phyloP scores from a whole-genome alignment of 2,113 vertebrate species.

The Artemisiospiza belli region DNA sequence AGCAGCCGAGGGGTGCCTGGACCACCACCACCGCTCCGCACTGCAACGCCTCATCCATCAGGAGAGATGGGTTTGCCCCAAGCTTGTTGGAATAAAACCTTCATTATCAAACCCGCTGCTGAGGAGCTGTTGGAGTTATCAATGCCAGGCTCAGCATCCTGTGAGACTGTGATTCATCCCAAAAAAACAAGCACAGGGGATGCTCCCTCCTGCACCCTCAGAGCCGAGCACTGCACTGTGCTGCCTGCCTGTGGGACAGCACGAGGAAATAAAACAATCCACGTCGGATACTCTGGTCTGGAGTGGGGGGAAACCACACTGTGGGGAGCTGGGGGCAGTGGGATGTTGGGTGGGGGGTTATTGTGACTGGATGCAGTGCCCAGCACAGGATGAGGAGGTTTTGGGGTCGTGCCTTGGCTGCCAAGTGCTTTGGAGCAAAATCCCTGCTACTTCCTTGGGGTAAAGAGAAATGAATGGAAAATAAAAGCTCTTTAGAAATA shows the following conservation, averaged over 20 bases:
- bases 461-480: background rate
- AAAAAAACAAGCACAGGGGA: background rate
- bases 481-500: conserved; percentile 1
- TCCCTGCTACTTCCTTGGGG: background rate
- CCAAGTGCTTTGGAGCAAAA: background rate
- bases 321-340: background rate
- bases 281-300: background rate
- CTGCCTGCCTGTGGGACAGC: background rate
- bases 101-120: background rate
- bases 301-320: background rate
- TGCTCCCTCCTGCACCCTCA: accelerated
- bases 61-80: background rate
- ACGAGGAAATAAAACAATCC: background rate
- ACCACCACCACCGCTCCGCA: background rate
- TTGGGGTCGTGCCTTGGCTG: background rate
- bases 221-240: background rate
- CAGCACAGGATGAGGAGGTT: accelerated
- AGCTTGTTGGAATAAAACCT: background rate
- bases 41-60: background rate
- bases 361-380: background rate
- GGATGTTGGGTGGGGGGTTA: accelerated
- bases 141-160: background rate
- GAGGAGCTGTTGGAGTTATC: conserved; percentile 40
- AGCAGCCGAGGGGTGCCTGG: accelerated
- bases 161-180: background rate